Percentiles rank a stretch among this genome's conserved stretches.
phyloP scores from a whole-genome alignment of 2,797 vertebrate genomes.

The Gorsachius magnificus region DNA sequence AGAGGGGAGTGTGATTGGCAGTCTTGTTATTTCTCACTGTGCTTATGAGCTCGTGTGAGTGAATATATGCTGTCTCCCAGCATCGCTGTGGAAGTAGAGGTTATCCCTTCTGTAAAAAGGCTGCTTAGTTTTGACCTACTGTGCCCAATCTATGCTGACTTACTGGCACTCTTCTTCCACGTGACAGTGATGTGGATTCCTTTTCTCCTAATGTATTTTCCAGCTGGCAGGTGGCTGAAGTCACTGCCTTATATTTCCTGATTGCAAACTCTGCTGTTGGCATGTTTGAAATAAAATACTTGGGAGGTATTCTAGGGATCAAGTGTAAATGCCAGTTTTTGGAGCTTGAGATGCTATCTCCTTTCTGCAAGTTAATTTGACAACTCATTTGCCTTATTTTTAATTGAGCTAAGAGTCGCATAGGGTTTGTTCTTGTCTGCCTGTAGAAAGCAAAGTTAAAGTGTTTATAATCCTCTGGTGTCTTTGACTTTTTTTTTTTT shows the following conservation, averaged over 20 bases:
- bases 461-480: background rate
- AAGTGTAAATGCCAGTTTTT: background rate
- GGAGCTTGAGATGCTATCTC: background rate
- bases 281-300: background rate
- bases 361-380: background rate
- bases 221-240: conserved; percentile 23
- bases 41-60: background rate
- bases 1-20: background rate
- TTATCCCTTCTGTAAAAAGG: background rate
- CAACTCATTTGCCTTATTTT: background rate
- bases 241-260: background rate
- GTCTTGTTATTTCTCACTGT: background rate
- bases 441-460: background rate
- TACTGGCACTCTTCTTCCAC: background rate
- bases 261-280: background rate
- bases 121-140: background rate
- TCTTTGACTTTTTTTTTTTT: background rate
- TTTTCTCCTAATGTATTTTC: conserved; percentile 19
- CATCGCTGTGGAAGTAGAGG: background rate
- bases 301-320: background rate
- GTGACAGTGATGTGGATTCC: background rate
- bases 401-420: rapidly evolving
- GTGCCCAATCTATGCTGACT: background rate
- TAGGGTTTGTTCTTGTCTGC: background rate
- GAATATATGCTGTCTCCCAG: background rate